Evolutionary conservation across 2,797 vertebrate genomes (phyloP), one percentile per base, ranked within the genome.

Genomic region (Pipistrellus pygmaeus): DNA sequence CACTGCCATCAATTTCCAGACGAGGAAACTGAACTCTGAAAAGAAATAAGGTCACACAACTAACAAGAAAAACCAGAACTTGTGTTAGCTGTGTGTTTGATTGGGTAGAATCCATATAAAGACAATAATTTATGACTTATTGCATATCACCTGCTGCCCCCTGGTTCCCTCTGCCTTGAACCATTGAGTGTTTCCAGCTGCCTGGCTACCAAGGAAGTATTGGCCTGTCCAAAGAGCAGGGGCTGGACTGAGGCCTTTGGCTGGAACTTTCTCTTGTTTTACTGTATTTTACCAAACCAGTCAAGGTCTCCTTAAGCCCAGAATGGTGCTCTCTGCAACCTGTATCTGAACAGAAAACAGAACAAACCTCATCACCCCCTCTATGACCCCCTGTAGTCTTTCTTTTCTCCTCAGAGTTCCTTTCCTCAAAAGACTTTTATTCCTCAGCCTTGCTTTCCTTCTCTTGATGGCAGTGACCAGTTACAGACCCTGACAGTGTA

Each of bases 321-420:
- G 18, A 75, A 60, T 0, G 13, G 38, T 35, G 55, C 12, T 95
- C 72, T 82, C 35, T 64, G 20, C 8, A 48, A 83, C 60, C 60
- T 83, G n/a, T 85, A 81, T 92, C 92, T 92, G 25, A 88, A 64
- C 10, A 89, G 80, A 90, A 93, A 89, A 91, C 6, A 78, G 75
- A 62, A 23, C 25, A 46, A 81, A 30, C n/a, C 83, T 32, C 38
- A 32, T 44, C 32, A 4, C 8, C 25, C 14, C 2, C 35, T 38
- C 62, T 62, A 27, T 11, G 7, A 66, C n/a, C 17, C 11, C 11
- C 41, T 44, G n/a, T 27, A 35, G 51, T 66, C 46, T 85, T 57
- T 66, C 66, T n/a, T 80, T 83, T 38, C 35, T 88, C 46, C 8
- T 25, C 13, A 4, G 76, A 25, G 53, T 3, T 51, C n/a, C 23